Evolutionary conservation across 2,797 vertebrate species (phyloP).

Genomic region (Prionace glauca): DNA sequence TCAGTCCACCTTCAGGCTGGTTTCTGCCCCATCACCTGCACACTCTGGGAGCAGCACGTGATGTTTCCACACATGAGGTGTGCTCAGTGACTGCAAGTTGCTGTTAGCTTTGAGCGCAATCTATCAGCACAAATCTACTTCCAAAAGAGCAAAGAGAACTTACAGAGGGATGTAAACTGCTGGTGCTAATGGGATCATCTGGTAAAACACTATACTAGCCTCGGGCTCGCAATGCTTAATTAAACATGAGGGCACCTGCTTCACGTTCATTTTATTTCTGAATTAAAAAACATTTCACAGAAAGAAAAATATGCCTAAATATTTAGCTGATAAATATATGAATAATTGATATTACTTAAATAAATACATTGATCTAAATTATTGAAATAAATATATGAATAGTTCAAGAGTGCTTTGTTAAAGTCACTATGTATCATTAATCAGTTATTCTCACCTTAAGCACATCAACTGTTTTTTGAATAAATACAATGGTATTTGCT

Average conservation of each 20-base stretch:
- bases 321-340: neutral
- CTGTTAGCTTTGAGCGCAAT: neutral
- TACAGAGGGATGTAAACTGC: neutral
- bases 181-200: slow-evolving; percentile 13
- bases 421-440: neutral
- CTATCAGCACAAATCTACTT: neutral
- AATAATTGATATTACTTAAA: neutral
- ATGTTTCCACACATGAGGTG: neutral
- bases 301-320: neutral
- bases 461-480: neutral
- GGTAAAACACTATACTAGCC: neutral
- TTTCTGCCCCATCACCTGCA: neutral
- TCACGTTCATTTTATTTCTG: neutral
- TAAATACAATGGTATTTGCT: neutral
- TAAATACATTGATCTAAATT: neutral
- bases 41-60: neutral
- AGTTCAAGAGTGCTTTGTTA: neutral
- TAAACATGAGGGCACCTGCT: slow-evolving; percentile 23
- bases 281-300: neutral
- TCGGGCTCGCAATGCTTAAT: neutral
- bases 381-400: neutral
- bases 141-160: neutral
- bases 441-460: neutral
- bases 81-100: neutral
- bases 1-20: neutral